Base-by-base conservation (phyloP, 2,797 vertebrate genomes). In the Gastrophryne carolinensis region DNA sequence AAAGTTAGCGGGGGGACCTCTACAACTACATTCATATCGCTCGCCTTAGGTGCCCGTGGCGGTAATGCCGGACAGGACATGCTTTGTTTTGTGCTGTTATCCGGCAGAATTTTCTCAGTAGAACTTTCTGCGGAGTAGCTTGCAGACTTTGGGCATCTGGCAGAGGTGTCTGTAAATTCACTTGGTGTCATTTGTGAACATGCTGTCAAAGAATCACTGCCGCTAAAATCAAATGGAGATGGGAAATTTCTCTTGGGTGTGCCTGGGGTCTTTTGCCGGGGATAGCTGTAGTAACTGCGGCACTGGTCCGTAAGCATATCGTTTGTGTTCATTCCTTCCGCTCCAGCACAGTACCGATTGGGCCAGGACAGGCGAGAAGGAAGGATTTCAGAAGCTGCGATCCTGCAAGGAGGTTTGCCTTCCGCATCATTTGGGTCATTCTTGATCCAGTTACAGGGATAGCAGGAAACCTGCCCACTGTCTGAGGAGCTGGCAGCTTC, bases 201-300 rank as follows among this genome's bases (percentile, higher is more conserved):
- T 24, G 81, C 83, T 0, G 63, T 68, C 0, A 80, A 69, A 19
- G 81, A 84, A 72, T 91, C 93, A 37, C 84, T 83, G 21, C 82
- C 83, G 0, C 92, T 88, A 0, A 94, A 92, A 75, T 96, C 93
- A 7, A 95, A 90, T 5, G 94, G 90, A 80, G 93, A 92, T 26
- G 95, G 92, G 30, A 92, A 91, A 79, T 89, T 95, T 83, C 90
- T 92, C 88, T 95, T 96, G 57, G 93, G 89, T 30, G 90, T 93
- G 83, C 90, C 91, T 2, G 91, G 92, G 5, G 94, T 91, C 83
- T 97, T 94, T 82, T 98, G 97, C 24, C 97, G 90, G 52, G 97
- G 97, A 78, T 98, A 99, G 74, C 97, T 99, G 82, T 96, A 98
- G 83, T 94, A 94, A 84, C 96, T 98, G 66, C 92, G 90, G 83